Percentiles rank a stretch among this genome's conserved stretches.
phyloP scores from a whole-genome alignment of 2,113 vertebrate species.

The Bolborhynchus lineola region DNA sequence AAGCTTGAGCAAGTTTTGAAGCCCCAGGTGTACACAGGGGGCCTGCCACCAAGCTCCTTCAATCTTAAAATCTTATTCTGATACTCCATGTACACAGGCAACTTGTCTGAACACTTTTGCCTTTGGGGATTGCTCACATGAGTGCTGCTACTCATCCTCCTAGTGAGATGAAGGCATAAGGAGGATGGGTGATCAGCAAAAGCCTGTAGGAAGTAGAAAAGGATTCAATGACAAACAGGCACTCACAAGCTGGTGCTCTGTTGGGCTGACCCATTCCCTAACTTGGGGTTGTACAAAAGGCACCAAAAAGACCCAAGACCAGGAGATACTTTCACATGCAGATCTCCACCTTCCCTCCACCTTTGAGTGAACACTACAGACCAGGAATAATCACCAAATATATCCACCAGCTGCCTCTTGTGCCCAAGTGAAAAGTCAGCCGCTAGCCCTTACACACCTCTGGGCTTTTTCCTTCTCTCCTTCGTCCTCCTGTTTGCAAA shows the following conservation, averaged over 20 bases:
- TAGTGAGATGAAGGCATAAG: neutral
- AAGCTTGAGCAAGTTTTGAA: neutral
- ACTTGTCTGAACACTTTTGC: neutral
- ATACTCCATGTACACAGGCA: neutral
- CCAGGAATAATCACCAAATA: neutral
- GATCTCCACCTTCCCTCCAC: neutral
- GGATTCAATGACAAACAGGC: neutral
- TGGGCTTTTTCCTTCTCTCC: neutral
- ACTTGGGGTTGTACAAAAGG: neutral
- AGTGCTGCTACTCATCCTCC: neutral
- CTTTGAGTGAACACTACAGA: neutral
- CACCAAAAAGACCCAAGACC: neutral
- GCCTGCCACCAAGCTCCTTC: neutral
- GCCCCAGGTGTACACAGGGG: rapidly evolving
- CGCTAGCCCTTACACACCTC: neutral
- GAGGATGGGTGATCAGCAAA: neutral
- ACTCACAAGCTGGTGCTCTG: neutral
- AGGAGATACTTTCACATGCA: neutral
- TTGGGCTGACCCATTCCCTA: neutral
- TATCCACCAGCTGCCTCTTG: neutral
- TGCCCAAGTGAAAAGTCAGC: neutral
- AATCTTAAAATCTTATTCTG: neutral
- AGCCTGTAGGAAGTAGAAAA: neutral
- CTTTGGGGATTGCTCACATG: rapidly evolving
- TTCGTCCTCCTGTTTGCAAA: neutral